Base-by-base conservation (phyloP, 2,113 vertebrate species). In the Dicrurus megarhynchus region DNA sequence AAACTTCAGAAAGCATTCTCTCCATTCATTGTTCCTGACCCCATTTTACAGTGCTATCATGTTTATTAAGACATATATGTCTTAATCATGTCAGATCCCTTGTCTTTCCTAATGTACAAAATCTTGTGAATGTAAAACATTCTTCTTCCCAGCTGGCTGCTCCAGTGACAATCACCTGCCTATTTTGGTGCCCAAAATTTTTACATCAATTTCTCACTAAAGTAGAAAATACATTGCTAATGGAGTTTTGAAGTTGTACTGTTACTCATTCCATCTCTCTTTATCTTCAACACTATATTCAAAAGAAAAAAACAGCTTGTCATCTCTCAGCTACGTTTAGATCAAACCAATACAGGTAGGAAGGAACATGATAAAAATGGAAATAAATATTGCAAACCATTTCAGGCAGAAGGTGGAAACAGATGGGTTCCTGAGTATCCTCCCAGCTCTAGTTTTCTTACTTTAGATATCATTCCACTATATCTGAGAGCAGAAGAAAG, bases 21-120 rank as follows among this genome's bases (percentile, higher is more conserved):
- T 53, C 7, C 4, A 46, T 89, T 46, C 3, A 0, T 47, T 82
- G 18, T 10, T 93, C 10, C 22, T 84, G 20, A 77, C 17, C 3
- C 16, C 18, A 27, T 0, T 46, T 1, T 27, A 41, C 30, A 63
- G 16, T 33, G 5, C 0, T n/a, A 59, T 67, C 57, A 9, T 19
- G 6, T 82, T 81, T 70, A 26, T 59, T 67, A 59, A 6, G 10
- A 46, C n/a, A n/a, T n/a, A n/a, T n/a, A n/a, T n/a, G n/a, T n/a
- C n/a, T n/a, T n/a, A 10, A 7, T 84, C 2, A 1, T 10, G 19
- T 84, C 15, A 65, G 10, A 16, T 3, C 1, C 14, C 60, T 60
- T 6, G 4, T 57, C 22, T 74, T 83, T 74, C n/a, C 84, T 32
- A 19, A 23, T 32, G 24, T 28, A 44, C n/a, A 39, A 17, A 50